Conservation (phyloP, 2,888 invertebrate genomes). For the Pachycephus smyrnensis region DNA sequence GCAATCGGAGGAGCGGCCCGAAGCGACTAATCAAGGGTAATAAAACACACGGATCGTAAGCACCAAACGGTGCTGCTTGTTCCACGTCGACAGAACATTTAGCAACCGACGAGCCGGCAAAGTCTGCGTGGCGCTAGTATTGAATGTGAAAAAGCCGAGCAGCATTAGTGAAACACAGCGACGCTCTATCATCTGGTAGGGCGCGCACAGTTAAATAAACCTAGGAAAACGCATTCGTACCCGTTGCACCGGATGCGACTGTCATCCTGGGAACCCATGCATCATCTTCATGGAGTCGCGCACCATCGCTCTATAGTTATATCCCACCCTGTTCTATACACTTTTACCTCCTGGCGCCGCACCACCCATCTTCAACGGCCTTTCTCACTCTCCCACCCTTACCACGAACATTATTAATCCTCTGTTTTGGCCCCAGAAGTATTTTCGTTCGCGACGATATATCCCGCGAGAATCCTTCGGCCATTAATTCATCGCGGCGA, state of each 20-base stretch:
- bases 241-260: slow-evolving; percentile 48
- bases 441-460: slow-evolving; percentile 36
- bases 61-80: not conserved
- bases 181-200: slow-evolving; percentile 4
- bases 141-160: slow-evolving; percentile 3
- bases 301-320: not conserved
- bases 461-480: slow-evolving; percentile 21
- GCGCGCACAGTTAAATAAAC: slow-evolving; percentile 7
- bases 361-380: slow-evolving; percentile 9
- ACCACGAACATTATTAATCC: slow-evolving; percentile 44
- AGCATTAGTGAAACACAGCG: slow-evolving; percentile 4
- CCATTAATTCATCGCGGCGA: slow-evolving; percentile 32
- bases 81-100: slow-evolving; percentile 8
- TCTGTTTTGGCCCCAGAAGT: slow-evolving; percentile 34
- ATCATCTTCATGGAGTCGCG: slow-evolving; percentile 41
- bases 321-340: slow-evolving; percentile 19
- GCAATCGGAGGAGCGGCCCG: not conserved
- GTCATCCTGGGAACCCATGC: slow-evolving; percentile 51
- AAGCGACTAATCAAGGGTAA: not conserved
- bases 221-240: slow-evolving; percentile 5
- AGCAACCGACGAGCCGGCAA: slow-evolving; percentile 1
- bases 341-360: slow-evolving; percentile 22
- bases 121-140: not conserved
- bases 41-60: slow-evolving; percentile 1
- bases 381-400: slow-evolving; percentile 19